Conservation (phyloP, 2,888 invertebrate genomes). For the Tetropium fuscum region DNA sequence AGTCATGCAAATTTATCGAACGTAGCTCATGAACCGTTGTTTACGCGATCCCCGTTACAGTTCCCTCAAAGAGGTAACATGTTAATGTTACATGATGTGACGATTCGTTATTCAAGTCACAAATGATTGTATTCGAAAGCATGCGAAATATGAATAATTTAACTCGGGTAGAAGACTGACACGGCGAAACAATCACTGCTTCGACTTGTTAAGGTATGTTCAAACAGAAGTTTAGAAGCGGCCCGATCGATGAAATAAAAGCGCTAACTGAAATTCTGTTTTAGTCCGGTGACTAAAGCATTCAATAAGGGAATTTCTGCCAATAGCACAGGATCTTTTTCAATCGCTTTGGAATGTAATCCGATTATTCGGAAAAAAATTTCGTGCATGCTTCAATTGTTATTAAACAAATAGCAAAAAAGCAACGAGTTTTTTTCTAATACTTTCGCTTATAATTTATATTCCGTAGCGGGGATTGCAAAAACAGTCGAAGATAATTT, state of each 20-base stretch:
- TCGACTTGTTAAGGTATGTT: constrained; percentile 17
- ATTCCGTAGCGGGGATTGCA: no score
- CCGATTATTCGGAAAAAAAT: no score
- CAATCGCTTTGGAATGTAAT: no score
- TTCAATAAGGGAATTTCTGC: no score
- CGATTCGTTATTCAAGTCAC: constrained; percentile 23
- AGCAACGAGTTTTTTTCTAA: no score
- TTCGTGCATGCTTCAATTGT: no score
- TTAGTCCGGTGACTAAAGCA: no score
- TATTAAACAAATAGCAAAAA: no score
- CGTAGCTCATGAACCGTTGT: background rate
- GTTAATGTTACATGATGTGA: constrained; percentile 14
- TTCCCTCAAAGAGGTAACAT: constrained; percentile 6
- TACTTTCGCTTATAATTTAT: no score
- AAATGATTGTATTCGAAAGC: constrained; percentile 17
- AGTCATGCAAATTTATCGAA: constrained; percentile 18
- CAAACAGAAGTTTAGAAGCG: background rate
- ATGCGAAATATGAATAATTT: constrained; percentile 26
- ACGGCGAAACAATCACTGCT: constrained; percentile 22
- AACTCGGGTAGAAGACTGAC: constrained; percentile 18
- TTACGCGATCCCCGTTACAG: constrained; percentile 4
- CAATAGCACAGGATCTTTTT: no score
- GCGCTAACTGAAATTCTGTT: background rate
- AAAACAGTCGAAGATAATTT: no score
- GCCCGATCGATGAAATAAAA: background rate